Evolutionary conservation across 92 coral and sea anemone species (phyloP), one percentile per base, ranked within the genome.

Genomic region (Porites cylindrica): DNA sequence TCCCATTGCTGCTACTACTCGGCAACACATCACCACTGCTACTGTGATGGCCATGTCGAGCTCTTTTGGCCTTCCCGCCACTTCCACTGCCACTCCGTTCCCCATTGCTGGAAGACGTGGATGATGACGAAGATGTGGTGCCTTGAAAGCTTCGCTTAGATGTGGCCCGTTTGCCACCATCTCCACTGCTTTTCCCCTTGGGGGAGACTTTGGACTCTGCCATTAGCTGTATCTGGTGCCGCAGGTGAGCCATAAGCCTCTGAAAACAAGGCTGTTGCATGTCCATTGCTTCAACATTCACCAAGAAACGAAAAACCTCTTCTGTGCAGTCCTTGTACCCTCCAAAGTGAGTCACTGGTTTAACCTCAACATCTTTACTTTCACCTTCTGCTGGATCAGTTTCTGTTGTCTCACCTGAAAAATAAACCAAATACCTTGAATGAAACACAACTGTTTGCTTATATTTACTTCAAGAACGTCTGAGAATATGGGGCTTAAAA

Each of bases 291-390:
- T 92, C 93, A 12, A 92, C 95, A 19, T 91, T 88, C 10, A 89
- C 88, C 82, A 92, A 82, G 71, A 92, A 92, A 19, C 87, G 92
- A 54, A 92, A 82, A 8, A 92, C 95, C 59, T 92, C 95, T 60
- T 82, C 86, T 70, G 91, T 89, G 64, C 95, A 92, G 38, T 92
- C 95, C 58, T 91, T 92, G 92, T 92, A 92, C 21, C 95, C 95
- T 53, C 88, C 91, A 54, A 86, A 85, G 77, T 92, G 90, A 59
- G 82, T 81, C 12, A 76, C 83, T 60, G 80, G 65, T 60, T 76
- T 85, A 26, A 32, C 51, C 26, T 85, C 83, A 7, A 54, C 2
- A 26, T 73, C 73, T 3, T 17, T 18, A 3, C 26, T 38, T 6
- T 76, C 52, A 18, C 29, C 56, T 20, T n/a, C 69, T 18, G 89